Evolutionary conservation across 2,888 invertebrate species (phyloP), one percentile per base, ranked within the genome.

Genomic region (Mimumesa dahlbomi): DNA sequence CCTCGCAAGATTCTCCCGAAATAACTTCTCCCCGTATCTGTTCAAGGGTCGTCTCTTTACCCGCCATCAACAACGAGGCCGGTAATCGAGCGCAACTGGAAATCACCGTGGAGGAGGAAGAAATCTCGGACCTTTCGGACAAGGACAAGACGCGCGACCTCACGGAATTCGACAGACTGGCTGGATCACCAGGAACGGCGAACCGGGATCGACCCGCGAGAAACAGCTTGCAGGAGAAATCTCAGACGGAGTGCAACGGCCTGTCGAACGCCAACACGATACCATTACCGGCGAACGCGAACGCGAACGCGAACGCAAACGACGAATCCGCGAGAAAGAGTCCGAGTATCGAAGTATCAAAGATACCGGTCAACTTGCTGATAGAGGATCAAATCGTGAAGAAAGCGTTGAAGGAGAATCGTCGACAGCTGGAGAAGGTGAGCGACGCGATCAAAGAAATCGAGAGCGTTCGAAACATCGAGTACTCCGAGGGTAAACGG

Each of bases 31-130:
- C n/a, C n/a, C n/a, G n/a, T n/a, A n/a, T n/a, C n/a, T n/a, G n/a
- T n/a, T n/a, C n/a, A n/a, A n/a, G 94, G 68, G 94, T 94, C 34
- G 93, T 94, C 53, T 94, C 94, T 1, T 89, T 94, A 73, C 94
- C 94, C 18, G 92, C 91, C 75, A 91, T 94, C 48, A 92, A 91
- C 53, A 92, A 93, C 59, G 92, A 92, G 43, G 78, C 85, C 40
- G 87, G 84, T 46, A 89, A 88, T 49, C 91, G 93, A 9, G 93
- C 92, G 40, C 92, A 93, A 18, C 54, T 82, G 13, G 83, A 82
- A 45, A 82, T 82, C 34, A 85, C 83, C 11, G 84, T 84, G 4
- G 84, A 83, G 45, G 85, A 85, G 61, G 85, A 85, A 9, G 85
- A 84, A 21, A 58, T 80, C 1, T 83, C 82, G 2, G 83, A 85